Evolutionary conservation across 2,888 invertebrate genomes (phyloP).

Genomic region (Sphaeridia pumilis): DNA sequence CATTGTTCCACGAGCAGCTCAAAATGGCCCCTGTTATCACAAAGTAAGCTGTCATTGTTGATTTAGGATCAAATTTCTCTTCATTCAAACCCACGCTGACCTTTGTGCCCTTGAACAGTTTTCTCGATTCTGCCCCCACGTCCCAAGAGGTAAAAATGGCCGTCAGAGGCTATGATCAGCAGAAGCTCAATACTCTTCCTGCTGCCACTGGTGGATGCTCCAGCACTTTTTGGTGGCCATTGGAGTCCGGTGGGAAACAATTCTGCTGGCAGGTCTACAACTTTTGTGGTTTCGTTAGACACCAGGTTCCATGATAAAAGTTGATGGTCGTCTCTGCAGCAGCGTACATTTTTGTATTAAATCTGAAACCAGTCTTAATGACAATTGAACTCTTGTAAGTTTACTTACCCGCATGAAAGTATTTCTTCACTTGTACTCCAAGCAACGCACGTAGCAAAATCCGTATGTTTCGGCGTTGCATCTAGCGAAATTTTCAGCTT

Average conservation of each 20-base stretch:
- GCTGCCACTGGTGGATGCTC: constrained; percentile 18
- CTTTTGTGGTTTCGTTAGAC: constrained; percentile 59
- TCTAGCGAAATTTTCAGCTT: constrained; percentile 67
- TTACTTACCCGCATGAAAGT: constrained; percentile 67
- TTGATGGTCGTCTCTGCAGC: constrained; percentile 74
- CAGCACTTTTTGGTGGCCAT: constrained; percentile 58
- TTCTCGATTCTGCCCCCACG: constrained; percentile 86
- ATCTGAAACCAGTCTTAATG: constrained; percentile 1
- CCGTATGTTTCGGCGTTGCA: constrained; percentile 61
- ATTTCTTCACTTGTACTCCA: constrained; percentile 93
- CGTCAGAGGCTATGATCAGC: constrained; percentile 31
- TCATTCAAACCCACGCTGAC: constrained; percentile 6
- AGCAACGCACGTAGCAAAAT: constrained; percentile 76
- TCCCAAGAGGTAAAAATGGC: constrained; percentile 65
- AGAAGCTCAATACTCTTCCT: constrained; percentile 32
- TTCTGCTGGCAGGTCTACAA: constrained; percentile 68
- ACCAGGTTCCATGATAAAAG: constrained; percentile 79
- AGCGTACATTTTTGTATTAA: not conserved
- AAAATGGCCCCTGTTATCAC: constrained; percentile 58
- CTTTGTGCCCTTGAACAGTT: constrained; percentile 79
- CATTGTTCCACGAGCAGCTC: constrained; percentile 83
- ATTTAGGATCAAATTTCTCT: not conserved
- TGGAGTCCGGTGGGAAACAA: constrained; percentile 83
- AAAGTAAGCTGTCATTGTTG: not conserved
- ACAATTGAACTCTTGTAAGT: not conserved